phyloP scores from a whole-genome alignment of 2,113 vertebrate genomes.

The Laticauda colubrina region DNA sequence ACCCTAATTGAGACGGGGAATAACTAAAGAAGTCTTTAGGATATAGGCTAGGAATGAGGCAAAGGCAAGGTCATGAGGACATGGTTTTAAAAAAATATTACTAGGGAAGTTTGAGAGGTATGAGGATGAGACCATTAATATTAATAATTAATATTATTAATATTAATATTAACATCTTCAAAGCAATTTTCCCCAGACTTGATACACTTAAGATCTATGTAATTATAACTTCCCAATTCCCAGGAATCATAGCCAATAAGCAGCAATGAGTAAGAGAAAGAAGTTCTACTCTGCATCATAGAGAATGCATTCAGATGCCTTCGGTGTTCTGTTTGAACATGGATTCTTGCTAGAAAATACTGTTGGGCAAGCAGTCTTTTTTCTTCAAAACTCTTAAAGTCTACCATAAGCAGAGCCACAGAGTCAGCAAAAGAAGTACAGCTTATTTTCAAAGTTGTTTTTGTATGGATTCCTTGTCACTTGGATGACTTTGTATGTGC shows the following conservation, averaged over 20 bases:
- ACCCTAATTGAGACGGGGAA: not conserved
- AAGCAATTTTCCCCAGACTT: not conserved
- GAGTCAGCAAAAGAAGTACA: not conserved
- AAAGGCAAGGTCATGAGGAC: not conserved
- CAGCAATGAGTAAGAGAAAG: not conserved
- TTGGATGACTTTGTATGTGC: conserved; percentile 5
- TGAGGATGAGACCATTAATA: not conserved
- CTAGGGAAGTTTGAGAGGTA: not conserved
- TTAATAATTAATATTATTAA: too few species aligned
- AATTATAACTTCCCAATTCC: not conserved
- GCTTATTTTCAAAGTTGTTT: conserved; percentile 27
- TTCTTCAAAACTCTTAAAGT: not conserved
- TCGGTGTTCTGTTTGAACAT: not conserved
- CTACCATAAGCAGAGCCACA: not conserved
- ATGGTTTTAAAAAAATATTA: not conserved
- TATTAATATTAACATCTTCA: not conserved
- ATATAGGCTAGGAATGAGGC: not conserved
- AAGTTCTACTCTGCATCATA: not conserved
- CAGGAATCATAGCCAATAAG: not conserved
- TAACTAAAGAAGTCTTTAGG: not conserved
- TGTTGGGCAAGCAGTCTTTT: not conserved
- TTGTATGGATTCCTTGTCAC: conserved; percentile 1
- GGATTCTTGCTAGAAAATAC: not conserved
- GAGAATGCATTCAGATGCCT: not conserved
- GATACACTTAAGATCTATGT: not conserved